These are phyloP conservation scores for Phengaris alcon DNA, from an alignment of 2,888 invertebrate species.

Conservation along the genomic window DNA sequence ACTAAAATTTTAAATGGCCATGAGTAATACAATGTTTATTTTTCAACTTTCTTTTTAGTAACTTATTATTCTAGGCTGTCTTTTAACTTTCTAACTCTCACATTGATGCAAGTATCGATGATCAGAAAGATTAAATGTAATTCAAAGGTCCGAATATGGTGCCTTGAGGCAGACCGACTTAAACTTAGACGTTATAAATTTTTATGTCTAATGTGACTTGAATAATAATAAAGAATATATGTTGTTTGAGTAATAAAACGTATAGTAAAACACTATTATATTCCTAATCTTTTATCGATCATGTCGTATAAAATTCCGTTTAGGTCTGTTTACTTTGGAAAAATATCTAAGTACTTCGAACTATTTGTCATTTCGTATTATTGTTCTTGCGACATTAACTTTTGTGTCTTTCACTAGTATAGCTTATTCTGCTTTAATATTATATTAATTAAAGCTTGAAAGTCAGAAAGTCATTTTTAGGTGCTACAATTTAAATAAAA, in stretches of 20 bases:
- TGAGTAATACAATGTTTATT: neutral
- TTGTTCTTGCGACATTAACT: too few relatives aligned
- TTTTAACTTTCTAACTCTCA: constrained; percentile 10
- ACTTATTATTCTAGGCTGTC: neutral
- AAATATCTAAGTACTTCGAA: neutral
- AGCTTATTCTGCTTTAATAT: too few relatives aligned
- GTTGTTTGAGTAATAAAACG: neutral
- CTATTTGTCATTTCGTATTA: neutral
- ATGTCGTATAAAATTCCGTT: neutral
- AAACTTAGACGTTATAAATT: neutral
- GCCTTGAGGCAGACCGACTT: neutral
- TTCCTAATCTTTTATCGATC: neutral
- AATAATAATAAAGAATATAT: neutral
- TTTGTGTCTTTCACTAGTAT: too few relatives aligned
- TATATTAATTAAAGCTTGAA: too few relatives aligned
- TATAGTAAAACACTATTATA: neutral
- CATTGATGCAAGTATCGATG: constrained; percentile 5
- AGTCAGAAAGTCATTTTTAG: neutral
- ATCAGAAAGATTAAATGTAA: constrained; percentile 5
- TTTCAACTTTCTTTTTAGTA: neutral
- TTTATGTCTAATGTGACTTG: constrained; percentile 11
- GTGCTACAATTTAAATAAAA: neutral
- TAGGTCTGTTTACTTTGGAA: neutral
- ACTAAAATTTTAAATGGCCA: too few relatives aligned
- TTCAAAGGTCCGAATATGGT: constrained; percentile 10